Conservation (phyloP, 2,797 vertebrate genomes). For the Cuniculus paca region DNA sequence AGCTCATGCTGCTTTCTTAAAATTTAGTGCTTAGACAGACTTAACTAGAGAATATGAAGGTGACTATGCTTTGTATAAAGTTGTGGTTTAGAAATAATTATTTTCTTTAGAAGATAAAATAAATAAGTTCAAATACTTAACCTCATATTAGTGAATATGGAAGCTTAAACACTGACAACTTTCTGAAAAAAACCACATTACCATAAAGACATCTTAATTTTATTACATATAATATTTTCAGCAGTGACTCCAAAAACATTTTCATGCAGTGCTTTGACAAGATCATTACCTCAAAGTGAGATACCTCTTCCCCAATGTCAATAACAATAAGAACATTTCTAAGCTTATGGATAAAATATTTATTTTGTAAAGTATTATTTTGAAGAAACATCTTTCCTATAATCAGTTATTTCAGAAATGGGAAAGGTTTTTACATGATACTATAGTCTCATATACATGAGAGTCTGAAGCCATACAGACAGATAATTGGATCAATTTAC, state of each 20-base stretch:
- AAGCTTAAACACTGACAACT: neutral
- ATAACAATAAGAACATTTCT: neutral
- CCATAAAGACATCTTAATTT: neutral
- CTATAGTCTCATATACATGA: neutral
- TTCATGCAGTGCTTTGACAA: neutral
- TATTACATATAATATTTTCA: constrained; percentile 32
- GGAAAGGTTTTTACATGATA: constrained; percentile 11
- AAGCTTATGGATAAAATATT: neutral
- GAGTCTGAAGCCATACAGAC: neutral
- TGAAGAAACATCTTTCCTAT: neutral
- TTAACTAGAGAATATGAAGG: neutral
- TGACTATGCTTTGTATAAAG: neutral
- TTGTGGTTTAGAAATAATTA: constrained; percentile 19
- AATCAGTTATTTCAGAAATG: neutral
- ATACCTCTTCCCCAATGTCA: neutral
- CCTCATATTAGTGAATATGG: neutral
- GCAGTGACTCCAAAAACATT: neutral
- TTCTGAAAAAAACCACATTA: neutral
- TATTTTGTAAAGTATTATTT: constrained; percentile 26
- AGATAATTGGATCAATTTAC: neutral
- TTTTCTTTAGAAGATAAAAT: neutral
- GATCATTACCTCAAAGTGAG: neutral
- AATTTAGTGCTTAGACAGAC: neutral
- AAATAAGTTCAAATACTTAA: constrained; percentile 40
- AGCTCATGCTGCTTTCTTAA: neutral